These are phyloP conservation scores for Gallinago undulata DNA, from an alignment of 2,113 vertebrate species.

Conservation along the genomic window DNA sequence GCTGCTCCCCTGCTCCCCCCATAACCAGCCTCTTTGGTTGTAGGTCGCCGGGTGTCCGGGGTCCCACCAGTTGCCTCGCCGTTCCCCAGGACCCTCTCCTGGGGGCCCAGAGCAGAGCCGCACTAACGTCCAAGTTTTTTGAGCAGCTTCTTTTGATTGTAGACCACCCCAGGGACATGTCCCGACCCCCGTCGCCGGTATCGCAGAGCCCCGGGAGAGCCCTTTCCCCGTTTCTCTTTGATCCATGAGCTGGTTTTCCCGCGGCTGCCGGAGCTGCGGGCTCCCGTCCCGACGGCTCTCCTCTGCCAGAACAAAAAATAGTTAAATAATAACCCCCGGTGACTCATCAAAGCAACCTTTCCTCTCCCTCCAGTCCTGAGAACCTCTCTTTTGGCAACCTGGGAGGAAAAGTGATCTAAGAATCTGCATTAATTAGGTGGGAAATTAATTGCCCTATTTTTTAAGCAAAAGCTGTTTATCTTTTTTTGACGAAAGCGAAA, in stretches of 20 bases:
- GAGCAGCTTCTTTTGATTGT: constrained; percentile 51
- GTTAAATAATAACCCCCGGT: constrained; percentile 42
- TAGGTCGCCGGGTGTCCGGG: background rate
- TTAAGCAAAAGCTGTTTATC: constrained; percentile 40
- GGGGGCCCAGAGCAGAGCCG: background rate
- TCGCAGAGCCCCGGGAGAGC: background rate
- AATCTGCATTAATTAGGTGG: constrained; percentile 61
- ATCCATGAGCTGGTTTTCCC: background rate
- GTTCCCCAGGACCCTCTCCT: background rate
- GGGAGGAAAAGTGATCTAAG: constrained; percentile 36
- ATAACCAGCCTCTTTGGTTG: background rate
- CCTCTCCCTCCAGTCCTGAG: constrained; percentile 43
- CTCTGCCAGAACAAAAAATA: constrained; percentile 8
- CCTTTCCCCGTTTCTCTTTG: background rate
- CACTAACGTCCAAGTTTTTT: background rate
- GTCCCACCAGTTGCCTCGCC: background rate
- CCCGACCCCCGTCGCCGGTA: background rate
- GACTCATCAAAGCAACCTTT: constrained; percentile 60
- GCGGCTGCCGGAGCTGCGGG: background rate
- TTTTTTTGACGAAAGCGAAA: background rate
- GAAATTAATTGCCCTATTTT: constrained; percentile 64
- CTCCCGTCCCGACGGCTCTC: background rate
- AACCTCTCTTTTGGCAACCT: constrained; percentile 54
- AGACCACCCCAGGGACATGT: background rate
- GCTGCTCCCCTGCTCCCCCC: background rate